Base-by-base conservation (phyloP, 2,797 vertebrate species). In the Agapornis canus region DNA sequence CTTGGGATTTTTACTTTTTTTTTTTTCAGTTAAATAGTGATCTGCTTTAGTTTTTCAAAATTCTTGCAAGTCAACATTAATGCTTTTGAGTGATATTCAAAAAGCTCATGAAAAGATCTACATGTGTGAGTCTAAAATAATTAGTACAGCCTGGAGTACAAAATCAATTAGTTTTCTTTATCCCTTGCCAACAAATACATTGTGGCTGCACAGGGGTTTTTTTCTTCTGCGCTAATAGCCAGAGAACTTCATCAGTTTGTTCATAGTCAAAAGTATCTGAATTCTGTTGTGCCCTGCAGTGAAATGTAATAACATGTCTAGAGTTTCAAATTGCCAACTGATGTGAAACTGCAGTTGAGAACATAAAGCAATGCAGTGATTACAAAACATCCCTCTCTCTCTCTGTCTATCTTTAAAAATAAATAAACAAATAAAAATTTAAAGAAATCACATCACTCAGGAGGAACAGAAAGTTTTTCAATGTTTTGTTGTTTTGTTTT, bases 271-370 rank as follows among this genome's bases (percentile, higher is more conserved):
- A 92, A 86, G 51, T 61, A 49, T 93, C 54, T 76, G 45, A 91
- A 91, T n/a, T 35, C 13, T 68, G 8, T 60, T 86, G 73, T 92
- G 43, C 92, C 90, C 70, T 77, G 66, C 73, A 90, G 92, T 86
- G 71, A 90, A 95, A 89, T 73, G 63, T 56, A 94, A 95, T 95
- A 94, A 69, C 80, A 39, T 52, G 66, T 92, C 86, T 84, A 42
- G 70, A 39, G 70, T 92, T 90, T 86, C 73, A 93, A 66, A 89
- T 84, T 82, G 77, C 77, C 70, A 69, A 14, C 66, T 76, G 86
- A 84, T 82, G n/a, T 82, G 77, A 91, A 90, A 63, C 49, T 82
- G 56, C 2, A 3, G 32, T 47, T 82, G 54, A 42, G 42, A 86
- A 83, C 82, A 86, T 29, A 64, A 59, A 75, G 56, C 47, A 91